phyloP scores from a whole-genome alignment of 2,797 vertebrate species.

The Bradypodion ventrale region DNA sequence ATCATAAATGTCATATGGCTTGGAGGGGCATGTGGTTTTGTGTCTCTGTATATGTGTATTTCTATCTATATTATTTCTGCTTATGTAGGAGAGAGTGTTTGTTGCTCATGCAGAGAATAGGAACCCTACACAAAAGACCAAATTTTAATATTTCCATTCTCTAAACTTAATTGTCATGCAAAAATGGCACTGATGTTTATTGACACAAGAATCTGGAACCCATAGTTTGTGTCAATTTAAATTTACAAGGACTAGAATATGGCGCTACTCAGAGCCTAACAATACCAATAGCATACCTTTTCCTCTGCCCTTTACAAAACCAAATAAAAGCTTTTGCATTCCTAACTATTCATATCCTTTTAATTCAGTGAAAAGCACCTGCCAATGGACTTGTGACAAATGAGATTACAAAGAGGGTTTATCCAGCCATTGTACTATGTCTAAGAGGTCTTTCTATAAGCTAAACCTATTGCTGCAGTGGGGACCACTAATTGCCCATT shows the following conservation, averaged over 20 bases:
- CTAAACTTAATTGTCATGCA: not conserved
- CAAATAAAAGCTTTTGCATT: not conserved
- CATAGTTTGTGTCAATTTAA: not conserved
- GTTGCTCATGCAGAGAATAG: not conserved
- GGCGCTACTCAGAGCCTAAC: not conserved
- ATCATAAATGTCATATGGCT: not conserved
- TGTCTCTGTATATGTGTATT: not conserved
- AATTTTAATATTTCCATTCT: not conserved
- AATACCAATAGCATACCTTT: not conserved
- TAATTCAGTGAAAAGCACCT: slow-evolving; percentile 33
- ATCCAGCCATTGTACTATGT: slow-evolving; percentile 59
- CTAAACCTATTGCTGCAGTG: slow-evolving; percentile 48
- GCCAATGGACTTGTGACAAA: slow-evolving; percentile 55
- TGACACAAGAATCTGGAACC: not conserved
- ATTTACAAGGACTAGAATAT: not conserved
- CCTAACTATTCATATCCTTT: slow-evolving; percentile 18
- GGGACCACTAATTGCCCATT: slow-evolving; percentile 73
- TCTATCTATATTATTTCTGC: too few relatives aligned
- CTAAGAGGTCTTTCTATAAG: slow-evolving; percentile 41
- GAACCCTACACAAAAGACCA: too few relatives aligned
- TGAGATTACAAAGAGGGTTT: slow-evolving; percentile 65
- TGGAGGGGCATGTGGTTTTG: not conserved
- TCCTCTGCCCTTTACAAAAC: not conserved
- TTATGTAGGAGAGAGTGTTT: not conserved
- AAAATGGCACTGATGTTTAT: not conserved